Conservation (phyloP, 2,113 vertebrate species). For the Romanogobio albipinnatus region DNA sequence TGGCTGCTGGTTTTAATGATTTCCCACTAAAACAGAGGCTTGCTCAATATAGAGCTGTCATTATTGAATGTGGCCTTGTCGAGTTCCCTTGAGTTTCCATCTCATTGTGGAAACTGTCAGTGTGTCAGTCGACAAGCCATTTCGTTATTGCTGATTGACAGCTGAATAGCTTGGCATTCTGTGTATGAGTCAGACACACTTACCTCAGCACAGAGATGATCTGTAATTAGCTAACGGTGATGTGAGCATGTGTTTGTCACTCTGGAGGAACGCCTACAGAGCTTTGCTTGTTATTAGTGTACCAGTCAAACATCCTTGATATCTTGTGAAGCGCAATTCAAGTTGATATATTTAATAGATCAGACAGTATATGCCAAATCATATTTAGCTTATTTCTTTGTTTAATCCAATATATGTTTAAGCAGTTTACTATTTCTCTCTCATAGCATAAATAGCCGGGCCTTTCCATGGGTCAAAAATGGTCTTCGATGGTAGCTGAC, state of each 20-base stretch:
- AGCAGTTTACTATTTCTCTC: too few species aligned
- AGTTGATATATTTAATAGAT: neutral
- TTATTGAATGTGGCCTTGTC: slow-evolving; percentile 1
- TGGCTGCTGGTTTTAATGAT: neutral
- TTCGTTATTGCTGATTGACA: slow-evolving; percentile 31
- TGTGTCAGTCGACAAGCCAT: neutral
- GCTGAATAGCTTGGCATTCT: slow-evolving; percentile 24
- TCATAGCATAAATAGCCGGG: too few species aligned
- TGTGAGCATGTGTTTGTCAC: neutral
- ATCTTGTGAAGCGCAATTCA: neutral
- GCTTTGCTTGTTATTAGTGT: neutral
- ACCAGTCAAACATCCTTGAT: neutral
- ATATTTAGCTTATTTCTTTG: too few species aligned
- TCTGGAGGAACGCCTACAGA: neutral
- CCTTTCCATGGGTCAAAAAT: too few species aligned
- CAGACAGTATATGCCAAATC: too few species aligned
- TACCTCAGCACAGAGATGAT: neutral
- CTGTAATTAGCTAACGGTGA: slow-evolving; percentile 43
- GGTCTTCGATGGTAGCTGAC: too few species aligned
- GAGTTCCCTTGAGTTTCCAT: neutral
- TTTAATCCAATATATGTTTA: too few species aligned
- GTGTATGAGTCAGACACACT: slow-evolving; percentile 16
- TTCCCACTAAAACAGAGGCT: neutral
- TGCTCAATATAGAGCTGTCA: neutral
- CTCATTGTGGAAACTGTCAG: slow-evolving; percentile 37